A percentile compares a stretch with the other conserved stretches of the same genome.
Evolutionary conservation across 2,888 invertebrate species (phyloP).

Genomic region (Callyntrura guangdongensis): DNA sequence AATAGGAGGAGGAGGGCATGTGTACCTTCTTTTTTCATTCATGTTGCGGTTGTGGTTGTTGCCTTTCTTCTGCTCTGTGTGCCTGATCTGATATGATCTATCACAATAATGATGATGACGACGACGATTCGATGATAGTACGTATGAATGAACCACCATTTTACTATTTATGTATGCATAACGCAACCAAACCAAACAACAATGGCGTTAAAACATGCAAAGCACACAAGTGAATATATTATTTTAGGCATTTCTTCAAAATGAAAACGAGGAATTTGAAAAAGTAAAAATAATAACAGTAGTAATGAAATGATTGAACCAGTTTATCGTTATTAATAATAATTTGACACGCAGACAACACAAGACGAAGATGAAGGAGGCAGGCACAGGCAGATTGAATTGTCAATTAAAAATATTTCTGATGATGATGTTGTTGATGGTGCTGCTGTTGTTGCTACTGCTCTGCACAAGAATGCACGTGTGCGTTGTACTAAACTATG

Average conservation of each 20-base stretch:
- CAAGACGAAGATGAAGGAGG: not conserved
- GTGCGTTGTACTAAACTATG: not conserved
- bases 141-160: slow-evolving; percentile 17
- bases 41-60: not conserved
- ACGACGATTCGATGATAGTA: not conserved
- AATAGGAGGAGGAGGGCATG: not conserved
- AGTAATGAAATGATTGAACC: slow-evolving; percentile 39
- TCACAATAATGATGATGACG: not conserved
- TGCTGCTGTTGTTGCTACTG: too few species aligned
- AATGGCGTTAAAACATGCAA: slow-evolving; percentile 19
- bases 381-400: slow-evolving; percentile 8
- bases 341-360: slow-evolving; percentile 40
- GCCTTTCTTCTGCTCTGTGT: too few species aligned
- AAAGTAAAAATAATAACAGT: not conserved
- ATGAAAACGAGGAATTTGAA: not conserved
- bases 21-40: not conserved
- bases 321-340: slow-evolving; percentile 37
- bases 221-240: not conserved
- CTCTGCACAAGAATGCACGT: slow-evolving; percentile 23
- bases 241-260: not conserved
- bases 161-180: slow-evolving; percentile 32
- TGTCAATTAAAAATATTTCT: slow-evolving; percentile 11
- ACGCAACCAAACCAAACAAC: not conserved
- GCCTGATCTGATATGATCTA: not conserved
- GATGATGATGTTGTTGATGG: too few species aligned